These are phyloP conservation scores for Danio albolineatus DNA, from an alignment of 2,797 vertebrate species.

Conservation along the genomic window DNA sequence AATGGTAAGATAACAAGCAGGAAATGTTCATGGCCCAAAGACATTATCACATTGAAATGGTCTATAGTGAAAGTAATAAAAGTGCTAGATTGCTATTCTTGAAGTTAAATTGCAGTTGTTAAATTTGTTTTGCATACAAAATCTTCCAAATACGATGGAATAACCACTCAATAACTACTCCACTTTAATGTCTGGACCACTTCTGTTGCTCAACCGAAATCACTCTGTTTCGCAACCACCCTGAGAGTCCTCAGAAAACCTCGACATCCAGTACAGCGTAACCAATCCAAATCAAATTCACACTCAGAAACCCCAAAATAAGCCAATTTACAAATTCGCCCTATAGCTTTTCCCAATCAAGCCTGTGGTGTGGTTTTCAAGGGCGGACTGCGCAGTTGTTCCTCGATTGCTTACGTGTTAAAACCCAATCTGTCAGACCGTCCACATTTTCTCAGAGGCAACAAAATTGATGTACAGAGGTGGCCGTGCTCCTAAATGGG, in stretches of 20 bases:
- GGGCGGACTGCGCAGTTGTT: slow-evolving; percentile 20
- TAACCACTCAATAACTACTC: not conserved
- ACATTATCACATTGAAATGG: no score
- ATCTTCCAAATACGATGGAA: not conserved
- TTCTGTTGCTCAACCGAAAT: not conserved
- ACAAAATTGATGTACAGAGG: slow-evolving; percentile 32
- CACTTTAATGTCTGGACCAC: not conserved
- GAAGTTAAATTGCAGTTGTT: no score
- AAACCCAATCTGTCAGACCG: slow-evolving; percentile 20
- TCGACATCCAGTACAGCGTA: not conserved
- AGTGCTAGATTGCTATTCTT: not conserved
- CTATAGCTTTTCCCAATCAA: not conserved
- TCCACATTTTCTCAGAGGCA: not conserved
- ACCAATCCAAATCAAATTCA: not conserved
- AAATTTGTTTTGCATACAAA: not conserved
- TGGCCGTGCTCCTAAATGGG: slow-evolving; percentile 31
- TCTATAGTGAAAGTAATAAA: not conserved
- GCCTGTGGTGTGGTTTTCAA: not conserved
- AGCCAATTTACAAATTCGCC: not conserved
- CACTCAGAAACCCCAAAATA: not conserved
- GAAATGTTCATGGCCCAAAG: no score
- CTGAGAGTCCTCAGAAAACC: not conserved
- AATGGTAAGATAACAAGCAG: no score
- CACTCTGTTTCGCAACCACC: not conserved
- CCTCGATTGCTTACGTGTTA: slow-evolving; percentile 3